Percentiles rank a stretch among this genome's conserved stretches.
Conservation (phyloP, 2,888 invertebrate species). For the Lithophane ornitopus region DNA sequence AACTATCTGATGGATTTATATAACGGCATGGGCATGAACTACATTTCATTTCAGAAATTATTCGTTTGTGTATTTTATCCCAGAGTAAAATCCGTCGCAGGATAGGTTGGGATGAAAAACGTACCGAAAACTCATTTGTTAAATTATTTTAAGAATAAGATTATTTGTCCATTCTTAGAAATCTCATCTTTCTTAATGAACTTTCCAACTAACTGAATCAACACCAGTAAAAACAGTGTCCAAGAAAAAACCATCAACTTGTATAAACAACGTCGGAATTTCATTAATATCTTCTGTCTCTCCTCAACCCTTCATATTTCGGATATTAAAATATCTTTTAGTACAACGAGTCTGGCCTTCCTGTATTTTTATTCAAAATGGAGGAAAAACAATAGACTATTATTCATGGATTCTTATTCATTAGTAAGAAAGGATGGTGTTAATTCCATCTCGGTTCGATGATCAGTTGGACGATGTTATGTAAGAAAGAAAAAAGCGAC, state of each 20-base stretch:
- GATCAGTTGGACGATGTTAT: slow-evolving; percentile 37
- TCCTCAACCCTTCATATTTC: slow-evolving; percentile 53
- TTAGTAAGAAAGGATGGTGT: slow-evolving; percentile 70
- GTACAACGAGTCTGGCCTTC: slow-evolving; percentile 29
- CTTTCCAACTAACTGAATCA: slow-evolving; percentile 25
- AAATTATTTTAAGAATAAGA: not conserved
- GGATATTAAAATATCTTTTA: slow-evolving; percentile 62
- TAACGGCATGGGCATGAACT: no score
- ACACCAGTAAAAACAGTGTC: slow-evolving; percentile 15
- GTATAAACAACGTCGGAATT: slow-evolving; percentile 50
- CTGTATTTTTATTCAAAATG: slow-evolving; percentile 56
- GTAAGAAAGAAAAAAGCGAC: not conserved
- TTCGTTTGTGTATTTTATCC: not conserved
- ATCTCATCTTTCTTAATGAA: slow-evolving; percentile 10
- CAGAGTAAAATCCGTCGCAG: not conserved
- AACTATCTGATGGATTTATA: not conserved
- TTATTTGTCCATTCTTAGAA: not conserved
- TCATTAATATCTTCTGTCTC: slow-evolving; percentile 51
- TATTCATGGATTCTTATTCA: slow-evolving; percentile 76
- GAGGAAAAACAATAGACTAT: slow-evolving; percentile 74
- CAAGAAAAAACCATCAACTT: slow-evolving; percentile 29
- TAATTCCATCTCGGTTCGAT: slow-evolving; percentile 63
- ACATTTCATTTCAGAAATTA: not conserved
- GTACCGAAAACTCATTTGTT: not conserved
- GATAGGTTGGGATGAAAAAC: not conserved